phyloP scores from a whole-genome alignment of 2,888 invertebrate genomes.

The Melanchra persicariae region DNA sequence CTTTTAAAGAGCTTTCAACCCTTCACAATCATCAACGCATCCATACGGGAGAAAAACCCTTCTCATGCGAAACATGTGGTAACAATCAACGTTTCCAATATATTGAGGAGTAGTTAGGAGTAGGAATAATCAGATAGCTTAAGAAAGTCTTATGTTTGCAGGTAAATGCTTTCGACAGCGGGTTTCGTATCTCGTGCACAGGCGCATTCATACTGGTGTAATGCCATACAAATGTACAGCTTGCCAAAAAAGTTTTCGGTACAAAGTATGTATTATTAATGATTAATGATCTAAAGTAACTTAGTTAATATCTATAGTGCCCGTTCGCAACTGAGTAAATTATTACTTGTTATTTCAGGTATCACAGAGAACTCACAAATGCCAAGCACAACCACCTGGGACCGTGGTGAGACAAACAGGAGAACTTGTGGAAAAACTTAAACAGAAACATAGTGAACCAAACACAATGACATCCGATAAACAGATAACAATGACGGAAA shows the following conservation, averaged over 20 bases:
- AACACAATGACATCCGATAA: conserved; percentile 41
- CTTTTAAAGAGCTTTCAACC: conserved; percentile 96
- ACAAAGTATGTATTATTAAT: conserved; percentile 91
- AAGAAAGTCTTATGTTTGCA: conserved; percentile 76
- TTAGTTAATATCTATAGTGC: background rate
- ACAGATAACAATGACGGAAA: conserved; percentile 47
- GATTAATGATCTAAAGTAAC: background rate
- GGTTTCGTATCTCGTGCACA: conserved; percentile 96
- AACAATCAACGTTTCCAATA: conserved; percentile 62
- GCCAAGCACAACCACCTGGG: conserved; percentile 92
- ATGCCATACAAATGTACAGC: conserved; percentile 96
- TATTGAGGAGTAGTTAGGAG: background rate
- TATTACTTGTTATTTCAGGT: conserved; percentile 87
- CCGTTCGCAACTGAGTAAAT: background rate
- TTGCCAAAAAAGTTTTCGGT: conserved; percentile 95
- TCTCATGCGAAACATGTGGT: conserved; percentile 97
- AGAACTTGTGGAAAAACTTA: conserved; percentile 88
- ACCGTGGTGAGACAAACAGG: conserved; percentile 88
- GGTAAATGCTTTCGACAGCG: conserved; percentile 96
- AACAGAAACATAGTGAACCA: conserved; percentile 79
- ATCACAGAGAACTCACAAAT: conserved; percentile 96
- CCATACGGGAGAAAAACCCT: conserved; percentile 96
- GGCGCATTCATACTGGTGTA: conserved; percentile 95
- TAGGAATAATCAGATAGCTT: background rate
- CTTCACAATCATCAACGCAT: conserved; percentile 96